Conservation (phyloP, 2,113 vertebrate genomes). For the Vulpes vulpes region DNA sequence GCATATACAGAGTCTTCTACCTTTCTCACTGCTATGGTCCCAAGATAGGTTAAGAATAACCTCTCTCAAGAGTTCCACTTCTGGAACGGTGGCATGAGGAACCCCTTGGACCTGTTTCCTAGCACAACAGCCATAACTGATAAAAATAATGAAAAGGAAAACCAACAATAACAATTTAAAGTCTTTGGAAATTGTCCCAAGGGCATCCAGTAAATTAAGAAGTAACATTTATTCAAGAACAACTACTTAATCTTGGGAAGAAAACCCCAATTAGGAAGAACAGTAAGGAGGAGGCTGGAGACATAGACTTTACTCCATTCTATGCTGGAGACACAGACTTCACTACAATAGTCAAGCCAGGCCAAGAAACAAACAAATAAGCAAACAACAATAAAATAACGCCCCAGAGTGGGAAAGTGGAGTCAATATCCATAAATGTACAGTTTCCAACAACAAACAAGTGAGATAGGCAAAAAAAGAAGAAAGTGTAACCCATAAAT, state of each 20-base stretch:
- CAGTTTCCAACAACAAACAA: neutral
- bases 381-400: neutral
- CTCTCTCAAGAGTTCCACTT: neutral
- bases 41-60: neutral
- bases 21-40: neutral
- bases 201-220: neutral
- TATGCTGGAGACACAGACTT: neutral
- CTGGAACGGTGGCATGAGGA: neutral
- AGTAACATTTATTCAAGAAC: conserved; percentile 8
- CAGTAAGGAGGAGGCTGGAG: neutral
- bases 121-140: neutral
- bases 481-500: neutral
- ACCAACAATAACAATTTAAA: neutral
- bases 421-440: neutral
- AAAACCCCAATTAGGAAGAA: neutral
- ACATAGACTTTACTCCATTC: neutral
- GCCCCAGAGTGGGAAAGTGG: neutral
- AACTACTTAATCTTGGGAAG: neutral
- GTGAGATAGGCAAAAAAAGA: neutral
- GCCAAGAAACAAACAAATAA: neutral
- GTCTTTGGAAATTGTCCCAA: neutral
- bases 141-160: neutral
- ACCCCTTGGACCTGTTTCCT: no score
- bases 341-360: neutral
- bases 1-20: neutral